These are phyloP conservation scores for Urosaurus nigricauda DNA, from an alignment of 2,797 vertebrate genomes.

Conservation along the genomic window DNA sequence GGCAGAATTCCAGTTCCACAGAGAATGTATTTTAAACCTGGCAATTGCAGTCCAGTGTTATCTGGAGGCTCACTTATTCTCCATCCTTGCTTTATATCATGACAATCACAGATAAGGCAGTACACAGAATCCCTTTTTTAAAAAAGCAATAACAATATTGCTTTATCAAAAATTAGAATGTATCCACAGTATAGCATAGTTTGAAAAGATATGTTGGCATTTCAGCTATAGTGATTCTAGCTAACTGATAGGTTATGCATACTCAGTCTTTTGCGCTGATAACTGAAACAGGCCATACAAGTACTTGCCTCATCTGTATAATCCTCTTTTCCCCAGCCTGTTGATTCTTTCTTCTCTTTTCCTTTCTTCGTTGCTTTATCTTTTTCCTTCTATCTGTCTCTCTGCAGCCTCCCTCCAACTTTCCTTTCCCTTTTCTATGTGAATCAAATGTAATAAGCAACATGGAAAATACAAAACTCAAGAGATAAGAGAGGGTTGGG, in stretches of 20 bases:
- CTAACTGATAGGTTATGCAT: too few relatives aligned
- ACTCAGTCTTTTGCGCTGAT: too few relatives aligned
- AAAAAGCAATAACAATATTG: not conserved
- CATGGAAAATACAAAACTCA: not conserved
- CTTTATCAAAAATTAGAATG: not conserved
- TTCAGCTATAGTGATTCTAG: too few relatives aligned
- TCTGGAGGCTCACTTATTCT: too few relatives aligned
- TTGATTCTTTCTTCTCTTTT: not conserved
- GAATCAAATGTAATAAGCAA: not conserved
- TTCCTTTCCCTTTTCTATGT: not conserved
- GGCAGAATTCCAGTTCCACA: slow-evolving; percentile 6
- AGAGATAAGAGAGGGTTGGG: not conserved
- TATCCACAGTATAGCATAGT: too few relatives aligned
- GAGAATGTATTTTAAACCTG: not conserved
- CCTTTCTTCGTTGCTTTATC: not conserved
- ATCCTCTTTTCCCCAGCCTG: not conserved
- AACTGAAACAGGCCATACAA: not conserved
- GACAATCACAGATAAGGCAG: not conserved
- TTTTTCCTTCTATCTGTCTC: not conserved
- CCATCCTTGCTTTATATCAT: not conserved
- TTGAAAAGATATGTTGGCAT: too few relatives aligned
- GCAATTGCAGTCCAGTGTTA: not conserved
- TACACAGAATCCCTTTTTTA: not conserved
- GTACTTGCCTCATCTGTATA: not conserved
- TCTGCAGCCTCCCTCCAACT: not conserved